Percentiles rank a stretch among this genome's conserved stretches.
Evolutionary conservation across 30 jellyfish, hydroid and myxozoan genomes (phyloP).

Genomic region (Cassiopea andromeda): DNA sequence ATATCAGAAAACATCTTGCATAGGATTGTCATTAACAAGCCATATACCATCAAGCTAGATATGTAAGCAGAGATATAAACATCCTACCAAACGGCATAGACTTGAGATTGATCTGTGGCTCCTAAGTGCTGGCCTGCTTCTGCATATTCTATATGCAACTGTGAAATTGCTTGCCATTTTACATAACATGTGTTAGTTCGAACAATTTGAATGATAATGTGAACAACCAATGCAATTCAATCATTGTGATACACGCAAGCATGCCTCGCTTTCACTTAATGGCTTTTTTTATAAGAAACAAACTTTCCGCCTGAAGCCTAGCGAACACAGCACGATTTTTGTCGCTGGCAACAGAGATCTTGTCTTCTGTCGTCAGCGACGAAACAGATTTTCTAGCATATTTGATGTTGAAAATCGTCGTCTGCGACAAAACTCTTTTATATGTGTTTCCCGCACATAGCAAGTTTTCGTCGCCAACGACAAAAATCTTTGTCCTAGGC

Average conservation of each 20-base stretch:
- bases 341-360: too few relatives aligned
- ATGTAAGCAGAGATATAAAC: not conserved
- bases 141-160: not conserved
- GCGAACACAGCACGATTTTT: too few relatives aligned
- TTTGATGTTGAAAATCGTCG: too few relatives aligned
- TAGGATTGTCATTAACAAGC: too few relatives aligned
- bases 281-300: not conserved
- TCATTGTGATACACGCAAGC: not conserved
- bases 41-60: too few relatives aligned
- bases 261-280: not conserved
- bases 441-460: too few relatives aligned
- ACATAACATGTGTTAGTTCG: not conserved
- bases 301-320: not conserved
- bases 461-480: too few relatives aligned
- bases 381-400: too few relatives aligned
- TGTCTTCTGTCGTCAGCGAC: too few relatives aligned
- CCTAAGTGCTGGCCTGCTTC: not conserved
- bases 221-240: slow-evolving; percentile 13
- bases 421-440: too few relatives aligned
- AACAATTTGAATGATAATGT: not conserved
- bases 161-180: slow-evolving; percentile 21
- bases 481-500: too few relatives aligned
- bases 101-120: not conserved
- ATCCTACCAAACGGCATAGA: not conserved
- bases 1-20: too few relatives aligned